Base-by-base conservation (phyloP, 2,113 vertebrate species). In the Smithornis capensis region DNA sequence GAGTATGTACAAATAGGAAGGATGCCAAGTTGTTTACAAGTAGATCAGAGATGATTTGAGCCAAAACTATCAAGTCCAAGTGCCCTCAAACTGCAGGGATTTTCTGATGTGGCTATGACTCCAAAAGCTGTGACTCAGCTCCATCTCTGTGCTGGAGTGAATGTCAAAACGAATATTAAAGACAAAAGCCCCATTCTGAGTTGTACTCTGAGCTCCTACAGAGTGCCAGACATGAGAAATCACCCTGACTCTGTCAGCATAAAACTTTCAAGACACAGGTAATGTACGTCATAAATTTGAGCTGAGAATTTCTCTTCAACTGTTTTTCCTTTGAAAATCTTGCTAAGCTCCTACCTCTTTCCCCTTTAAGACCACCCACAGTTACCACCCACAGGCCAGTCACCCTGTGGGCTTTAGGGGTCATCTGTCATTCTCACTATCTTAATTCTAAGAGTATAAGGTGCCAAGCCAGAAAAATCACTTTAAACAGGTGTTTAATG, bases 1-100 rank as follows among this genome's bases (percentile, higher is more conserved):
- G 52, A 83, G n/a, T 82, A 94, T 62, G 75, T 85, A 94, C 92
- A 90, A 96, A 83, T 52, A 71, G 73, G 82, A 95, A 63, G 57
- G n/a, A 78, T 47, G 87, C 84, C 90, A 94, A 83, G 75, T n/a
- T 97, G 90, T 97, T 96, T 95, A 94, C 85, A 90, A 70, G 86
- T 83, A 74, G 81, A 91, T 74, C 84, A 70, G 67, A 7, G 14
- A 45, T 74, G 6, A 74, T 47, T 56, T 78, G 53, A 88, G 90
- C 56, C 83, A 90, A 94, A 93, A 73, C n/a, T 52, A 64, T 75
- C 64, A 50, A n/a, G 76, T 68, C 31, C 75, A 78, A 95, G 40
- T 89, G 80, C 88, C 92, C 76, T 93, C 77, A 71, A 11, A 87
- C 19, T 50, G 84, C 11, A 56, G 64, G 76, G 73, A 40, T 77